Evolutionary conservation across 2,888 invertebrate species (phyloP).

Genomic region (Agrilus mali): DNA sequence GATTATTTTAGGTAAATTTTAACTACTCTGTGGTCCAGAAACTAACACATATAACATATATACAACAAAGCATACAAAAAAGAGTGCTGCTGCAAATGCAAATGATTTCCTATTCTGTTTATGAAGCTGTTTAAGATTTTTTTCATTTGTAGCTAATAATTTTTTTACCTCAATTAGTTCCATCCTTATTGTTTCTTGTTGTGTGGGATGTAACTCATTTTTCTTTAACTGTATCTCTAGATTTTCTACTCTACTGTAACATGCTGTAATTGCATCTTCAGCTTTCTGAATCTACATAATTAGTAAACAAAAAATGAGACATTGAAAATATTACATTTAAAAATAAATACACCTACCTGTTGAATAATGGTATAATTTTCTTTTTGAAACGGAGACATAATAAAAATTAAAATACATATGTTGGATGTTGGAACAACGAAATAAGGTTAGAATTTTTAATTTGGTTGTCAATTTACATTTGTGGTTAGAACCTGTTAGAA

Average conservation of each 20-base stretch:
- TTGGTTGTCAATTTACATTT: too few relatives aligned
- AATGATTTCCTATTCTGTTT: constrained; percentile 25
- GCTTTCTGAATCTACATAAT: constrained; percentile 22
- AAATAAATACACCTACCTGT: constrained; percentile 7
- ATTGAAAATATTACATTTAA: not conserved
- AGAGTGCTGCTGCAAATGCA: constrained; percentile 20
- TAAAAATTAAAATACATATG: too few relatives aligned
- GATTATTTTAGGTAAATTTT: too few relatives aligned
- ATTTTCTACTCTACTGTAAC: constrained; percentile 21
- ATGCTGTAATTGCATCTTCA: constrained; percentile 24
- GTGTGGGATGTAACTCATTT: constrained; percentile 17
- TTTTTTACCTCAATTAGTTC: constrained; percentile 28
- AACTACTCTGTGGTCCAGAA: constrained; percentile 6
- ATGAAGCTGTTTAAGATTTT: constrained; percentile 24
- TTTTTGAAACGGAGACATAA: not conserved
- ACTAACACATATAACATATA: constrained; percentile 25
- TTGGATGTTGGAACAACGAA: too few relatives aligned
- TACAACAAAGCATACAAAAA: constrained; percentile 22
- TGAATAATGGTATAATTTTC: constrained; percentile 7
- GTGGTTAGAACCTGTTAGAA: too few relatives aligned
- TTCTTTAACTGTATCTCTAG: constrained; percentile 23
- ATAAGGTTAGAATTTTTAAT: too few relatives aligned
- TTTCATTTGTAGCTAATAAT: constrained; percentile 24
- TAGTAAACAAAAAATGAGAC: constrained; percentile 6
- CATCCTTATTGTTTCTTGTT: constrained; percentile 19